Evolutionary conservation across 1,140 invertebrate species (phyloP), one percentile per base, ranked within the genome.

Genomic region (Centruroides vittatus): DNA sequence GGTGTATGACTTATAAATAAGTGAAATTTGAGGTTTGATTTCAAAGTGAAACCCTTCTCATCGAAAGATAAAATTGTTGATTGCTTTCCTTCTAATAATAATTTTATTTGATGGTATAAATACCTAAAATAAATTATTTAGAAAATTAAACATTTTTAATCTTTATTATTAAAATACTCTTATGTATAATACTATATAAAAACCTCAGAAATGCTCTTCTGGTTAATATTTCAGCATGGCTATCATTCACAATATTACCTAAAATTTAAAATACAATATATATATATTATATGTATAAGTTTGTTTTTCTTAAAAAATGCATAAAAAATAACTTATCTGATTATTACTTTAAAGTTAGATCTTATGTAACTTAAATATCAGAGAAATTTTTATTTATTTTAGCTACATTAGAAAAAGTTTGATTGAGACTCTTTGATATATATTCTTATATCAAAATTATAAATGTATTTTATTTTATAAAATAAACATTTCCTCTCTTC

Each of bases 181-280:
- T 79, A 58, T 82, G 70, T 68, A 87, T 84, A 34, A 23, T 23
- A 23, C 0, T 23, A 23, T 23, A 23, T 23, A 90, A 69, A 72
- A 87, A 95, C 59, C 84, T 75, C 50, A 92, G 65, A 70, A 96
- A 89, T 0, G 82, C 84, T 69, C 93, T 78, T 67, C 89, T 77
- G 7, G 88, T 83, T 35, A 96, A 74, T 47, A 94, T 79, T 79
- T 97, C 93, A 9, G 92, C 90, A 78, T 97, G 93, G 52, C 86
- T 89, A 73, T 97, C 93, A 72, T 86, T 88, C 12, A 97, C 63
- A 59, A 86, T 78, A 69, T 80, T 80, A 12, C 91, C 74, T 60
- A 13, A 34, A 12, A 23, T 57, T 46, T 36, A 46, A 41, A 50
- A 23, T 9, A 50, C 12, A 12, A 36, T 59, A 52, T 59, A 35